Evolutionary conservation across 2,888 invertebrate species (phyloP), one percentile per base, ranked within the genome.

Genomic region (Idaea dimidiata): DNA sequence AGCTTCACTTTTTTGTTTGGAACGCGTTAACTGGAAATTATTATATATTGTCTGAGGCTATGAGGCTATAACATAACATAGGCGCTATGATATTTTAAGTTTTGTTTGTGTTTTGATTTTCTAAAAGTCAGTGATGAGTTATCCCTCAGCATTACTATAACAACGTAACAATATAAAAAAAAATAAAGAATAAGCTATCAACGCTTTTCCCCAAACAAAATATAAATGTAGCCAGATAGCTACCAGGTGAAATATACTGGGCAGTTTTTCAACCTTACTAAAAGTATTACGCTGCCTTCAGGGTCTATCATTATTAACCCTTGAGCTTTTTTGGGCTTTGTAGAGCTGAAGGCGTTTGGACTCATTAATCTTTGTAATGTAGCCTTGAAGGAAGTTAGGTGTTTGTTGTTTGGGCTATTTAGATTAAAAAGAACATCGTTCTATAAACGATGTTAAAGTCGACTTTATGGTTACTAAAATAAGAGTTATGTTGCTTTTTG

Each of bases 241-340:
- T 60, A 54, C 53, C 68, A 76, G 74, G 74, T 77, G 72, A 79
- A 78, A 80, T 81, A 78, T 77, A 78, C 75, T 33, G 68, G 62
- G 66, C 70, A 75, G 72, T 82, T 82, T 83, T 82, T 83, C 78
- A 81, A 77, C 65, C 76, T 78, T 77, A 77, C 72, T 68, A 69
- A 67, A 73, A 74, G 78, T 77, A 78, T 72, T 74, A 73, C 33
- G 62, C 64, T 63, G 68, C 68, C 71, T 62, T 72, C 68, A 75
- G 76, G 76, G 74, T 70, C 73, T 68, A 66, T 77, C 79, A 82
- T 82, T 80, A 83, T 78, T 78, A 79, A 78, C 77, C 78, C 77
- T 79, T 74, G 76, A 76, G 72, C 77, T 66, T 68, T 66, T 62
- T 68, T 72, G 76, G 66, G 73, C 77, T 77, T 74, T 72, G 72